phyloP scores from a whole-genome alignment of 2,797 vertebrate species.

The Typhlichthys subterraneus region DNA sequence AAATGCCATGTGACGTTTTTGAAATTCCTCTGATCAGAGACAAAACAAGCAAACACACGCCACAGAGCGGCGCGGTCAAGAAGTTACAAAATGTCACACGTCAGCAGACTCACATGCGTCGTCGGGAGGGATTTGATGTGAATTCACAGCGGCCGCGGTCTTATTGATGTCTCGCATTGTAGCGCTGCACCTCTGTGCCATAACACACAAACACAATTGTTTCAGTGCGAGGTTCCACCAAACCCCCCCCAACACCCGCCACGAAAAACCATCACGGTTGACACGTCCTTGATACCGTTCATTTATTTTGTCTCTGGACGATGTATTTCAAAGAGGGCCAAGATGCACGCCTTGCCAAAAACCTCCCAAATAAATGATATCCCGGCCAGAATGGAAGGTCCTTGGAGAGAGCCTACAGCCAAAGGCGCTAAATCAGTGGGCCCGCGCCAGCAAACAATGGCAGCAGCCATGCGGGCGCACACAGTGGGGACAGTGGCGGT shows the following conservation, averaged over 20 bases:
- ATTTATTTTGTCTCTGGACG: conserved; percentile 68
- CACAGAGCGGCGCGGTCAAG: conserved; percentile 10
- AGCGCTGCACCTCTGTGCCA: conserved; percentile 27
- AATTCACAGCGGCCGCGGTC: conserved; percentile 23
- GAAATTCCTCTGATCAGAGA: conserved; percentile 41
- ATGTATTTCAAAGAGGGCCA: conserved; percentile 65
- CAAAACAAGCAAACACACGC: conserved; percentile 24
- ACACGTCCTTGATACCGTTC: conserved; percentile 73
- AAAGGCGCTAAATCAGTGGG: conserved; percentile 74
- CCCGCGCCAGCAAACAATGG: conserved; percentile 59
- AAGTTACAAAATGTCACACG: conserved; percentile 53
- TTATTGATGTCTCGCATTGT: conserved; percentile 47
- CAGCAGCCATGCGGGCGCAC: conserved; percentile 59
- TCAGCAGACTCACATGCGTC: too few species aligned
- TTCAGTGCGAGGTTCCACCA: conserved; percentile 40
- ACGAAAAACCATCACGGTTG: conserved; percentile 55
- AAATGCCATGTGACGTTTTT: conserved; percentile 34
- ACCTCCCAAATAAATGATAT: conserved; percentile 76
- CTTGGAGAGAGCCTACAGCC: conserved; percentile 65
- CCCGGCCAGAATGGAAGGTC: conserved; percentile 65
- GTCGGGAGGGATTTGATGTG: conserved; percentile 30
- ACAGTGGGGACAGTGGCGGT: conserved; percentile 55
- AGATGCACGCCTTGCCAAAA: conserved; percentile 70
- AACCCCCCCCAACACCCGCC: conserved; percentile 9
- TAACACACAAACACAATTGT: conserved; percentile 35